Percentiles rank a stretch among this genome's conserved stretches.
These are phyloP conservation scores for Macroramphosus scolopax DNA, from an alignment of 2,797 vertebrate genomes.

Conservation along the genomic window DNA sequence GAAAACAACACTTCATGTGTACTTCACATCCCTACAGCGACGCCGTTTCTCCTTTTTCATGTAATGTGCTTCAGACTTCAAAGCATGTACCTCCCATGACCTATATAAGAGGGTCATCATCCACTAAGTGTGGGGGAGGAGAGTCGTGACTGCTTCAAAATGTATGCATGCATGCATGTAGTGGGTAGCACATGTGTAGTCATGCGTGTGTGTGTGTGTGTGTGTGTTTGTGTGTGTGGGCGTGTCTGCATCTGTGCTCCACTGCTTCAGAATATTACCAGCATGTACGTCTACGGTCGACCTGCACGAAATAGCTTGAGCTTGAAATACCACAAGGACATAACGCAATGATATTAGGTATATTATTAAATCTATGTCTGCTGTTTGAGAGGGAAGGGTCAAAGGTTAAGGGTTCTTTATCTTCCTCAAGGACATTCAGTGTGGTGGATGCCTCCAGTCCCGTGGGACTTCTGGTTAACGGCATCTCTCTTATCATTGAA, in stretches of 20 bases:
- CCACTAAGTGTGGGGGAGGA: conserved; percentile 30
- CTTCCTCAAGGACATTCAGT: conserved; percentile 12
- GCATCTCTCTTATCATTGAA: conserved; percentile 11
- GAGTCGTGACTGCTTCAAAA: conserved; percentile 31
- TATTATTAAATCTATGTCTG: neutral
- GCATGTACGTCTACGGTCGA: neutral
- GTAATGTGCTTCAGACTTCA: conserved; percentile 29
- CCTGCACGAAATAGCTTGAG: neutral
- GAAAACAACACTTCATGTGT: conserved; percentile 12
- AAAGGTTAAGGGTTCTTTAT: conserved; percentile 12
- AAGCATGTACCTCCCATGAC: conserved; percentile 41
- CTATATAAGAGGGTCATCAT: conserved; percentile 60
- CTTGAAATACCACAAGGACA: neutral
- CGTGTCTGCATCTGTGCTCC: conserved; percentile 43
- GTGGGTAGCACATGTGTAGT: conserved; percentile 38
- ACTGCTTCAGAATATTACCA: neutral
- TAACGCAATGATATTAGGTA: neutral
- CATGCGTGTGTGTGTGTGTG: conserved; percentile 49
- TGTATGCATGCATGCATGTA: conserved; percentile 41
- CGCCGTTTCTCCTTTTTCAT: neutral
- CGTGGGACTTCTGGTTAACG: conserved; percentile 8
- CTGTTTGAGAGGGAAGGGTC: conserved; percentile 4
- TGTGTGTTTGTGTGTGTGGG: conserved; percentile 26
- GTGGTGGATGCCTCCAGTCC: conserved; percentile 4
- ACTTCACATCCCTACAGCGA: conserved; percentile 6